Percentiles rank a stretch among this genome's conserved stretches.
These are phyloP conservation scores for Rhynchophorus ferrugineus DNA, from an alignment of 1,140 invertebrate genomes.

Conservation along the genomic window DNA sequence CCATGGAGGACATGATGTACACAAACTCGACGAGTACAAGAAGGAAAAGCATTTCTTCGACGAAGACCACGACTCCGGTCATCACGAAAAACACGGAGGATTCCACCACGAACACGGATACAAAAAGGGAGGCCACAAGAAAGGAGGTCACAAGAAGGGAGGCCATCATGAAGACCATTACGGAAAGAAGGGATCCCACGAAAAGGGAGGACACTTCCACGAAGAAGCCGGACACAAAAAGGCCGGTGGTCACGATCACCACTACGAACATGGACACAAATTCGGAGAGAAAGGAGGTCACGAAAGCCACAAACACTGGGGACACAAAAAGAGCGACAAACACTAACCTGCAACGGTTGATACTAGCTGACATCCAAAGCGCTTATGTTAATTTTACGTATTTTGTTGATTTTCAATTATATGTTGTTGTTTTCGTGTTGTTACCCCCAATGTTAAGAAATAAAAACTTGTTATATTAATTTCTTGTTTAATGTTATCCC, in stretches of 20 bases:
- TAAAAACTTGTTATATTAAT: conserved; percentile 7
- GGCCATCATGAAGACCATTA: conserved; percentile 54
- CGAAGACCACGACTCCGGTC: conserved; percentile 55
- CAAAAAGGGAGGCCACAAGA: conserved; percentile 53
- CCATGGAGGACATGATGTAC: conserved; percentile 58
- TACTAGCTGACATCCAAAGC: conserved; percentile 9
- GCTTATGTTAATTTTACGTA: conserved; percentile 14
- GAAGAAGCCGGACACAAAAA: conserved; percentile 59
- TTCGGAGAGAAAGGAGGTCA: conserved; percentile 60
- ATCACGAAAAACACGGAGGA: conserved; percentile 53
- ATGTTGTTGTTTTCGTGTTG: conserved; percentile 23
- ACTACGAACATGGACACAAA: conserved; percentile 56
- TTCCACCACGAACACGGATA: conserved; percentile 53
- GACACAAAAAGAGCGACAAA: conserved; percentile 40
- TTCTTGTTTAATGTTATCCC: background rate
- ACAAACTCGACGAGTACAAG: conserved; percentile 64
- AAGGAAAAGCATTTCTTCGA: conserved; percentile 64
- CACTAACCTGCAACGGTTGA: conserved; percentile 14
- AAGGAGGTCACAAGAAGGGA: conserved; percentile 55
- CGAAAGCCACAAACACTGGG: conserved; percentile 59
- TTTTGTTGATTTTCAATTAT: conserved; percentile 20
- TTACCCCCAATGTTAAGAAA: conserved; percentile 15
- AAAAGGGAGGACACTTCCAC: conserved; percentile 53
- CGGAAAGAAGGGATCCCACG: conserved; percentile 53
- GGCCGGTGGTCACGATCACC: conserved; percentile 56